Conservation (phyloP, 2,113 vertebrate genomes). For the Phocoena sinus region DNA sequence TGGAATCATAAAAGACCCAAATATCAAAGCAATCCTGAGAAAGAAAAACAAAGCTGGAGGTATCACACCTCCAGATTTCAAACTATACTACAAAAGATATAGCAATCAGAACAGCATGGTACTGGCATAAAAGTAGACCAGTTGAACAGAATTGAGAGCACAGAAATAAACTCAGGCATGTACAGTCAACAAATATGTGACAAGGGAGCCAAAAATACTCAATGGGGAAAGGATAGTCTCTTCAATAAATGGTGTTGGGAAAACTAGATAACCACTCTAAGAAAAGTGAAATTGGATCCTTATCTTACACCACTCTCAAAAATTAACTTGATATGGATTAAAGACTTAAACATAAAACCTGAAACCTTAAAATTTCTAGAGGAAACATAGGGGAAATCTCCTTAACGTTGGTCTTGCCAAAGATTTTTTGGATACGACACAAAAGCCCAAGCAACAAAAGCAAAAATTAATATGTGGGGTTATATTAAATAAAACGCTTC, state of each 20-base stretch:
- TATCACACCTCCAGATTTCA: background rate
- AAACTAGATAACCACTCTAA: background rate
- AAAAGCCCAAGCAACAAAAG: background rate
- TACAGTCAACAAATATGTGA: background rate
- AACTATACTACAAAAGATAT: background rate
- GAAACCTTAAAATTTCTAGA: background rate
- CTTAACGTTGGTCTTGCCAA: background rate
- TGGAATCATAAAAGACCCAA: background rate
- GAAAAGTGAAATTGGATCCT: background rate
- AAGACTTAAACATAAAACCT: background rate
- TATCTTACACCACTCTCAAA: background rate
- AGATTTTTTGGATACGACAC: background rate
- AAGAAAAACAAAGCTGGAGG: background rate
- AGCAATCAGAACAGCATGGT: background rate
- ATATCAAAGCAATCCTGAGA: background rate
- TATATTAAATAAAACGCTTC: background rate
- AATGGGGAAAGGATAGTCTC: no score
- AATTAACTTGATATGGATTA: background rate
- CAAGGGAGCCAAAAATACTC: background rate
- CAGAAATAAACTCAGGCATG: background rate
- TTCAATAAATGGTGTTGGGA: no score
- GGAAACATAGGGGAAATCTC: background rate
- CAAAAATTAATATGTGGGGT: background rate
- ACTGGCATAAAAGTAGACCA: background rate
- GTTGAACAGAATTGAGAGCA: background rate